A percentile compares a stretch with the other conserved stretches of the same genome.
These are phyloP conservation scores for Macroteleia sp. DNA, from an alignment of 2,888 invertebrate species.

Conservation along the genomic window DNA sequence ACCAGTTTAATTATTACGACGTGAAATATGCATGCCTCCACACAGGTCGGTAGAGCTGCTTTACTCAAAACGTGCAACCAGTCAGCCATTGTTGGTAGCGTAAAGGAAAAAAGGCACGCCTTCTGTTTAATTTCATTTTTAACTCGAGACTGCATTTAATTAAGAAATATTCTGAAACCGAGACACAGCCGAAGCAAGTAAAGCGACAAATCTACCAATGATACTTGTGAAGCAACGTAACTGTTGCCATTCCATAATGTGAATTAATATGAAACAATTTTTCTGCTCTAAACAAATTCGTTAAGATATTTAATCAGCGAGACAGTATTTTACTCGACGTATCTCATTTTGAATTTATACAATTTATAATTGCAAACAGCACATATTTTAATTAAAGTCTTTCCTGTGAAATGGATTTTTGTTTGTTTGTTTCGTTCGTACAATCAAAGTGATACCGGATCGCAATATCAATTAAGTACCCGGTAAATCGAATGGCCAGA, in stretches of 20 bases:
- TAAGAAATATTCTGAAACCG: slow-evolving; percentile 78
- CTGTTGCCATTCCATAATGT: slow-evolving; percentile 28
- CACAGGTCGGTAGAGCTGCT: slow-evolving; percentile 69
- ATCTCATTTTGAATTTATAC: slow-evolving; percentile 29
- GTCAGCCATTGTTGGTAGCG: slow-evolving; percentile 74
- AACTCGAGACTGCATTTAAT: slow-evolving; percentile 79
- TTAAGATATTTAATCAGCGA: slow-evolving; percentile 34
- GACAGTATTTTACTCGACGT: slow-evolving; percentile 11
- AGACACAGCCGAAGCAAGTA: slow-evolving; percentile 53
- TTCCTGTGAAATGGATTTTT: background rate
- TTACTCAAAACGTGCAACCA: slow-evolving; percentile 72
- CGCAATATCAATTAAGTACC: slow-evolving; percentile 36
- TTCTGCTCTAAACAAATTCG: slow-evolving; percentile 38
- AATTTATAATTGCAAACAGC: slow-evolving; percentile 29
- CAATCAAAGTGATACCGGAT: slow-evolving; percentile 23
- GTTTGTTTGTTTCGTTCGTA: slow-evolving; percentile 17
- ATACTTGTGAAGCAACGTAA: slow-evolving; percentile 39
- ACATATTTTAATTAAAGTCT: slow-evolving; percentile 23
- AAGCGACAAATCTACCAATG: slow-evolving; percentile 55
- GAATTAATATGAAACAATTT: slow-evolving; percentile 38
- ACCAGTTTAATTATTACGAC: slow-evolving; percentile 77
- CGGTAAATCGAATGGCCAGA: slow-evolving; percentile 32
- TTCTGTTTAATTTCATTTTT: slow-evolving; percentile 80
- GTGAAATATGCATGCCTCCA: slow-evolving; percentile 76
- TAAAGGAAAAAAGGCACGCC: slow-evolving; percentile 73